These are phyloP conservation scores for Mus minutoides DNA, from an alignment of 2,797 vertebrate species.

Conservation along the genomic window DNA sequence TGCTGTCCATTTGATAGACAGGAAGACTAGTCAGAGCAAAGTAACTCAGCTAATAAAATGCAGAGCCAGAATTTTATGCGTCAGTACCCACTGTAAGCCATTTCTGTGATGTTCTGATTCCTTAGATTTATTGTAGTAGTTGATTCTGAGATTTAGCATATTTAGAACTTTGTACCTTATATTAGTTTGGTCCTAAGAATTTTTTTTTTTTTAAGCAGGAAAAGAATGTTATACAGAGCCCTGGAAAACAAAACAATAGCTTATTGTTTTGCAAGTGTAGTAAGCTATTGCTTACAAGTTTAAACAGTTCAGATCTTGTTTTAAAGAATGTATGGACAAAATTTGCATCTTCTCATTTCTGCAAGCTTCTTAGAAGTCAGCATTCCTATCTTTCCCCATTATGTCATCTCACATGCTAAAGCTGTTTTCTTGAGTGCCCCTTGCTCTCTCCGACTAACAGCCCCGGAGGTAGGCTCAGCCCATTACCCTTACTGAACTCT, in stretches of 20 bases:
- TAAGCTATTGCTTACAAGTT: not conserved
- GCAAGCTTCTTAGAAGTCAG: constrained; percentile 9
- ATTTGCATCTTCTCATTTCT: constrained; percentile 39
- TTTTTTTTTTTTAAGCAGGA: not conserved
- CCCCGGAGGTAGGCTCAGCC: too few species aligned
- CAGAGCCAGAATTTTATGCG: not conserved
- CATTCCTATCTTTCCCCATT: not conserved
- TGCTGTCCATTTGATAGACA: not conserved
- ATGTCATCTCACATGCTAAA: not conserved
- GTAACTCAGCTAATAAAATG: not conserved
- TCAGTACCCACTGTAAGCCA: not conserved
- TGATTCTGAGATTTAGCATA: not conserved
- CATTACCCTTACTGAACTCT: not conserved
- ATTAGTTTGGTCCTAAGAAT: not conserved
- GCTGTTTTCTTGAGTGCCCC: not conserved
- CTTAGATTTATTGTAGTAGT: not conserved
- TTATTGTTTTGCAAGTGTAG: not conserved
- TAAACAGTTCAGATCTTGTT: not conserved
- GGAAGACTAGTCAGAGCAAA: not conserved
- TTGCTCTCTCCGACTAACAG: not conserved
- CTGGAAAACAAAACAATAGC: not conserved
- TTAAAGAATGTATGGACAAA: not conserved
- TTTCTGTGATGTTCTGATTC: not conserved
- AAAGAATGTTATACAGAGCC: not conserved
- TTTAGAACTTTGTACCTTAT: constrained; percentile 15